phyloP scores from a whole-genome alignment of 2,797 vertebrate genomes.

The Parauchenoglanis punctatus region DNA sequence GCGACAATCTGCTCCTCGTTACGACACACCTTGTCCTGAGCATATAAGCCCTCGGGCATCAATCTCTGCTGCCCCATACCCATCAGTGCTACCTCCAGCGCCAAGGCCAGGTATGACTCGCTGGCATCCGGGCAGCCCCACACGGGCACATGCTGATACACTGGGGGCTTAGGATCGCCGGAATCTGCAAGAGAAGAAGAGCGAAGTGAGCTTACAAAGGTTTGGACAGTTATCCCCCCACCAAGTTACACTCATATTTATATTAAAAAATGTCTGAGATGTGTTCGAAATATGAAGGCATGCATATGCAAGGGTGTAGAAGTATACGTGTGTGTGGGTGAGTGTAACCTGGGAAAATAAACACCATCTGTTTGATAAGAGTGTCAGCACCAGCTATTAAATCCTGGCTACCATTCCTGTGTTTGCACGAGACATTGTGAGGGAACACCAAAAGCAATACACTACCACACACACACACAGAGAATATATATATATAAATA shows the following conservation, averaged over 20 bases:
- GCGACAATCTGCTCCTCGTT: conserved; percentile 95
- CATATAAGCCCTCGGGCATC: conserved; percentile 96
- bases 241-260: background rate
- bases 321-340: background rate
- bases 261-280: background rate
- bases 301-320: background rate
- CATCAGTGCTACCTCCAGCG: conserved; percentile 95
- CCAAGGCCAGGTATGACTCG: conserved; percentile 93
- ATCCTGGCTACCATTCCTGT: conserved; percentile 9
- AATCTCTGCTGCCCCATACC: conserved; percentile 98
- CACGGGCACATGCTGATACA: conserved; percentile 91
- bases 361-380: conserved; percentile 7
- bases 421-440: background rate
- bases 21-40: conserved; percentile 97
- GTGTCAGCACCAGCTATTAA: conserved; percentile 17
- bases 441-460: background rate
- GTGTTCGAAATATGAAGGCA: background rate
- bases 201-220: background rate
- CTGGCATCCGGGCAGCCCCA: conserved; percentile 79
- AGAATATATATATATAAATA: background rate
- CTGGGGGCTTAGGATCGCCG: conserved; percentile 87
- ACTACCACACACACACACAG: background rate
- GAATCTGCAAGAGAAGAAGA: conserved; percentile 72
- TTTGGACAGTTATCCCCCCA: background rate
- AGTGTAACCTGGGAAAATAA: background rate